Conservation (phyloP, 2,797 vertebrate genomes). For the Alosa sapidissima region DNA sequence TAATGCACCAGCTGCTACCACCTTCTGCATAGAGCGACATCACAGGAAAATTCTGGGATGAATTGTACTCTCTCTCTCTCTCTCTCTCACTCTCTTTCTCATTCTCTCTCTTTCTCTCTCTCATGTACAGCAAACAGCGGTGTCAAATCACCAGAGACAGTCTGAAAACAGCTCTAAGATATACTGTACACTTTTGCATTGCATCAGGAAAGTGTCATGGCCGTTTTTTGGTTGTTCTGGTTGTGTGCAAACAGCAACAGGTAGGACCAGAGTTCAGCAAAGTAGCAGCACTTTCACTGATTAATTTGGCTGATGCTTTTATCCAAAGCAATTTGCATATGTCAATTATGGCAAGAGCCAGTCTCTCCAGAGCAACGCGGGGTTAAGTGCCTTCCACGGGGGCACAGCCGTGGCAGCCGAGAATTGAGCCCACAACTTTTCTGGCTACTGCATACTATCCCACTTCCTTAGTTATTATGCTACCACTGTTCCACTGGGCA, state of each 20-base stretch:
- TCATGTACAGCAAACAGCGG: neutral
- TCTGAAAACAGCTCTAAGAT: neutral
- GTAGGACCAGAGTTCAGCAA: neutral
- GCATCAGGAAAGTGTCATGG: neutral
- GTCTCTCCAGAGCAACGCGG: too few relatives aligned
- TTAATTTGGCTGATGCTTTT: too few relatives aligned
- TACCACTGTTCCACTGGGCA: too few relatives aligned
- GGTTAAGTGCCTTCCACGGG: too few relatives aligned
- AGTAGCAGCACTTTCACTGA: neutral
- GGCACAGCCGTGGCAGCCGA: too few relatives aligned
- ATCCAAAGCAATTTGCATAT: too few relatives aligned
- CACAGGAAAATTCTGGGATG: constrained; percentile 39
- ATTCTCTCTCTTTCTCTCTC: neutral
- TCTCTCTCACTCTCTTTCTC: neutral
- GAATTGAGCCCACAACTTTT: too few relatives aligned
- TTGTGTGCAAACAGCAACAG: neutral
- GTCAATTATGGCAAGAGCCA: too few relatives aligned
- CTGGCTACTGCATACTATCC: too few relatives aligned
- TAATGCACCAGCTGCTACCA: constrained; percentile 50
- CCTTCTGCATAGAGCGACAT: constrained; percentile 45
- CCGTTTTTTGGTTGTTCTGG: neutral
- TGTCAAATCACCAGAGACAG: neutral
- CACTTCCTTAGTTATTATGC: too few relatives aligned
- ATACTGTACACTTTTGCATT: neutral
- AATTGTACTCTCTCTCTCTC: constrained; percentile 33